phyloP scores from a whole-genome alignment of 1,140 invertebrate genomes.

The Pseudomyrmex concolor region DNA sequence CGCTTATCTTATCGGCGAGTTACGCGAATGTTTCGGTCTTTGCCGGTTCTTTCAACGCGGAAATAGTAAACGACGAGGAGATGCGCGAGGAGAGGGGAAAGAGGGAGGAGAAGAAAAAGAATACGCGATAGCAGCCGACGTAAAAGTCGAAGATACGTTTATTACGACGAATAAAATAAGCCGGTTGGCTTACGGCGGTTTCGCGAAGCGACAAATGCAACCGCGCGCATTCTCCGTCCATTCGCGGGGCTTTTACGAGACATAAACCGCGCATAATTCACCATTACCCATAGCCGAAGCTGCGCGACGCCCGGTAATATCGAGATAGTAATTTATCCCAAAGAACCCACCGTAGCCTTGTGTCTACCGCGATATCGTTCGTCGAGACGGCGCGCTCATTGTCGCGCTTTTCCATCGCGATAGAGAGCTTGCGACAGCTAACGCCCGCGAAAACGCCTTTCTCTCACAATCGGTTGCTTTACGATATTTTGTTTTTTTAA shows the following conservation, averaged over 20 bases:
- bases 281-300: slow-evolving; percentile 62
- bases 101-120: not conserved
- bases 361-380: slow-evolving; percentile 18
- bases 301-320: slow-evolving; percentile 17
- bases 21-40: not conserved
- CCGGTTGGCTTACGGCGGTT: slow-evolving; percentile 16
- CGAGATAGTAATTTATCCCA: slow-evolving; percentile 64
- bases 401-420: not conserved
- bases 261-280: slow-evolving; percentile 67
- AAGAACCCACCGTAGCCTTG: not conserved
- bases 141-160: slow-evolving; percentile 58
- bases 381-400: not conserved
- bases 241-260: slow-evolving; percentile 56
- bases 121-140: not conserved
- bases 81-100: not conserved
- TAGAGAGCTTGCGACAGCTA: not conserved
- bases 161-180: slow-evolving; percentile 63
- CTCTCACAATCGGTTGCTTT: too few relatives aligned
- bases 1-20: slow-evolving; percentile 49
- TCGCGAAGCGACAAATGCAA: slow-evolving; percentile 63
- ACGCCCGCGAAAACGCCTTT: not conserved
- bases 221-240: slow-evolving; percentile 6
- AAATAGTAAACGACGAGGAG: not conserved
- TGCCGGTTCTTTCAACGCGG: not conserved
- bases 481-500: too few relatives aligned